Evolutionary conservation across 2,888 invertebrate genomes (phyloP), one percentile per base, ranked within the genome.

Genomic region (Steinernema scapterisci): DNA sequence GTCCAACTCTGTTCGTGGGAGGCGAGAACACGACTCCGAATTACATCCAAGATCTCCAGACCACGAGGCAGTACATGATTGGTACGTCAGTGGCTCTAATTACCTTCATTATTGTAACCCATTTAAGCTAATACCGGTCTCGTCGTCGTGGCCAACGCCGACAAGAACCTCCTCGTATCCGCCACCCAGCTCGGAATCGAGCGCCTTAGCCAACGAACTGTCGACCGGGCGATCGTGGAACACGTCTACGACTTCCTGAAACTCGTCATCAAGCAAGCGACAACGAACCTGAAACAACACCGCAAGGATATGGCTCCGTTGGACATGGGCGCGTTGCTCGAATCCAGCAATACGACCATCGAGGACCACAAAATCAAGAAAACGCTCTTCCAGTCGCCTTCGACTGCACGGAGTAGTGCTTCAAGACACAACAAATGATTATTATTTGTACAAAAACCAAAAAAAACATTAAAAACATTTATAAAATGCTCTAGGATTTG

Each of bases 291-390:
- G 63, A 21, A 25, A 9, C 31, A 31, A 27, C 63, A 63, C 16
- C 27, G 63, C 16, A 63, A 38, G 16, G 63, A 63, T 25, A 63
- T 63, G 63, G 31, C 63, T 1, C 63, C 63, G 27, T n/a, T 63
- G 63, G 38, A 63, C 31, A 63, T 63, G 63, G 63, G 31, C 2
- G 63, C 11, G 16, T 38, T 63, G 21, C 23, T 63, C 27, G 31
- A 31, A 19, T 25, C 63, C 38, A 63, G 63, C 63, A 63, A 63
- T 25, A 63, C 63, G 31, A 63, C 63, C 11, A 63, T 63, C 6
- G 63, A 63, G 63, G 63, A 63, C 27, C 63, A 63, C 31, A 63
- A 63, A 31, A 63, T 63, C 63, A 63, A 63, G 63, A 63, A 63
- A 27, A 63, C 63, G 11, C 63, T 63, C 16, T 63, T 63, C 63